Base-by-base conservation (phyloP, 1,140 invertebrate species). In the Rhynchophorus ferrugineus region DNA sequence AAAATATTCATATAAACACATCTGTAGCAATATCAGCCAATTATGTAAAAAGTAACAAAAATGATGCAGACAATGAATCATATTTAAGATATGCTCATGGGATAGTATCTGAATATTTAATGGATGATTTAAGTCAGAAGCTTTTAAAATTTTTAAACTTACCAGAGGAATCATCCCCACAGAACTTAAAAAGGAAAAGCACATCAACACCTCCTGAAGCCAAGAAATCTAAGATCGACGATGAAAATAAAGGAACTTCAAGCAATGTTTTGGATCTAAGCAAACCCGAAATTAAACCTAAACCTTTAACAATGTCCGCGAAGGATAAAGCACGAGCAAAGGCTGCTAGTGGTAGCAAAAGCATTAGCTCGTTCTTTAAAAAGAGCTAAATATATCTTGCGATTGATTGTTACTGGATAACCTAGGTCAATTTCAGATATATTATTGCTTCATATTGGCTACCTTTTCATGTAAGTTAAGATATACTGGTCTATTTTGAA, bases 301-400 rank as follows among this genome's bases (percentile, higher is more conserved):
- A 80, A 66, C 62, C 71, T 48, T 62, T 72, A 21, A 58, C 62
- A 5, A 46, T 74, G 17, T 72, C 75, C 11, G 75, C 82, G 16
- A 88, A 87, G 68, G 83, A 86, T 62, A 80, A 84, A 58, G 75
- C 81, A 1, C 71, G 81, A 64, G 79, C 83, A 55, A 87, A 85
- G 64, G 82, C 84, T 49, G 85, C 85, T 18, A 75, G 72, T 60
- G 81, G 83, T 35, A 81, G 79, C 16, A 87, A 86, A 70, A 85
- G 74, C 60, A 86, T 88, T 63, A 78, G 79, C 18, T 82, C 78
- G 39, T 87, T 86, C 69, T 87, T 88, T 63, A 80, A 76, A 49
- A 82, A 78, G 61, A 60, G 54, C 42, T 69, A 59, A 59, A 54
- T 35, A 37, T 39, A 24, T n/a, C 21, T 2, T 1, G n/a, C 16